Base-by-base conservation (phyloP, 2,888 invertebrate species). In the Seira sanloemensis region DNA sequence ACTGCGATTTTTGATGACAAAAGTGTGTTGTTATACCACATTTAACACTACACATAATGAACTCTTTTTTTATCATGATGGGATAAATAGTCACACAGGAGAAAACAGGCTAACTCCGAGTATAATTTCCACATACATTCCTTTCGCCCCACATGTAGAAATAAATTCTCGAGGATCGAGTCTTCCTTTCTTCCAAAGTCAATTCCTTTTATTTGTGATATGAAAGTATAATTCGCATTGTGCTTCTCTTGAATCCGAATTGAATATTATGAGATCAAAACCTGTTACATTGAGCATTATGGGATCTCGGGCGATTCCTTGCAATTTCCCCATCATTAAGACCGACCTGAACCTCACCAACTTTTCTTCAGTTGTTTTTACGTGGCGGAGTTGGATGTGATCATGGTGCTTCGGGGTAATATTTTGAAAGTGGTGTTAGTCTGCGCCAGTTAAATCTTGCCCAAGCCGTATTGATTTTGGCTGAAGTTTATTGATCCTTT, bases 61-160 rank as follows among this genome's bases (percentile, higher is more conserved):
- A 58, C 46, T 24, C 78, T 78, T 78, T 78, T 71, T 71, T 78
- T 71, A n/a, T 58, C 58, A 71, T 24, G 71, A 78, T 71, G 24
- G 58, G 71, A 78, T 78, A 78, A 78, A 69, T 54, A 76, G 23
- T 76, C 74, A 26, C 67, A 67, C 66, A 66, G 27, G 21, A 76
- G 25, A 19, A 50, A 24, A 73, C n/a, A 37, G 66, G 66, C 66
- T 65, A 75, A 75, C 66, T 7, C 1, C 2, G 67, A 21, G 18
- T 76, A 66, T 58, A 37, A 74, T 74, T 74, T 74, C 12, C 37
- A 74, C 27, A 74, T 74, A 65, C 74, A 74, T 73, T 67, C 68
- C 66, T 67, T 50, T 26, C n/a, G 67, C 69, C 65, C 54, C 68
- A 72, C 71, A 78, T 74, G 71, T 71, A 78, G 71, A 65, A 50